These are phyloP conservation scores for Sebastes schlegelii DNA, from an alignment of 2,113 vertebrate genomes.

Conservation along the genomic window DNA sequence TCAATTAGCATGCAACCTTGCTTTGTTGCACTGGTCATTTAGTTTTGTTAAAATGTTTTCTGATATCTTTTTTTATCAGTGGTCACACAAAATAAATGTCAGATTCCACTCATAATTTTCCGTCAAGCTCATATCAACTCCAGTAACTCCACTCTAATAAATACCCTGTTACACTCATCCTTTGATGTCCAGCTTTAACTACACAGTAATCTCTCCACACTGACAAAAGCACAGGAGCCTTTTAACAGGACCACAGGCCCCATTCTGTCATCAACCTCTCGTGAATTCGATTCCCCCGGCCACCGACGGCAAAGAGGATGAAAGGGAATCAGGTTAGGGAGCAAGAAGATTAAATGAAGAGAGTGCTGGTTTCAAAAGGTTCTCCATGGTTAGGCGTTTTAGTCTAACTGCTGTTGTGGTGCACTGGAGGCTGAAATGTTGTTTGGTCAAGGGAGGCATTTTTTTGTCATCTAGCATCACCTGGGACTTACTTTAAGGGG, in stretches of 20 bases:
- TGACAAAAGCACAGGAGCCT: conserved; percentile 46
- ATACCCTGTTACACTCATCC: conserved; percentile 35
- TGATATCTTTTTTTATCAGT: neutral
- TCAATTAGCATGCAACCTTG: neutral
- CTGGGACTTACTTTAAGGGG: neutral
- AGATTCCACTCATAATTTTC: conserved; percentile 4
- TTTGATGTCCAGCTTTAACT: conserved; percentile 50
- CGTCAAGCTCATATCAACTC: neutral
- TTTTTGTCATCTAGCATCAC: conserved; percentile 24
- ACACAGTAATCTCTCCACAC: conserved; percentile 34
- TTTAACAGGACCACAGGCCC: conserved; percentile 64
- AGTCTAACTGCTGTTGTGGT: conserved; percentile 38
- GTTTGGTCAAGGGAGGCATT: conserved; percentile 14
- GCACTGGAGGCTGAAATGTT: conserved; percentile 37
- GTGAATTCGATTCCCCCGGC: conserved; percentile 64
- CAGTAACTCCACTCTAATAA: conserved; percentile 33
- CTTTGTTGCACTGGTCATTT: neutral
- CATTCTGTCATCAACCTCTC: conserved; percentile 64
- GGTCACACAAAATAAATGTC: neutral
- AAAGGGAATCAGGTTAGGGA: conserved; percentile 71
- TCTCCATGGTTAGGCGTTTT: conserved; percentile 32
- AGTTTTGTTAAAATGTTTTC: neutral
- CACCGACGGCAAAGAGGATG: conserved; percentile 59
- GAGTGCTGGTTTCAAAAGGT: conserved; percentile 54
- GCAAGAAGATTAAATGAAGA: conserved; percentile 71